A percentile compares a stretch with the other conserved stretches of the same genome.
Conservation (phyloP, 1,140 invertebrate genomes). For the Drosophila kikkawai region DNA sequence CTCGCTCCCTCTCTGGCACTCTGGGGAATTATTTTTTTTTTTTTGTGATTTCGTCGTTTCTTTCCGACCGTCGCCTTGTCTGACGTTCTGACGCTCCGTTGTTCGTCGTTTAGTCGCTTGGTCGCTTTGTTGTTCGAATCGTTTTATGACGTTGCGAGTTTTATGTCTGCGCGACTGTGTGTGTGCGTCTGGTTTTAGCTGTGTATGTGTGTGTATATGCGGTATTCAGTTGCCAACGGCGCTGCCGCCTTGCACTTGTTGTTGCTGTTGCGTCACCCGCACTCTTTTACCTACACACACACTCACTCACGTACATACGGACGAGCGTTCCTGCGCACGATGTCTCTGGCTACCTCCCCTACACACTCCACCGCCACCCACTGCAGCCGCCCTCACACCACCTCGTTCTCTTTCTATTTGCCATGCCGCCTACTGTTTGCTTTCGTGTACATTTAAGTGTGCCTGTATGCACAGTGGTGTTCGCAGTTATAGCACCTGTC, state of each 20-base stretch:
- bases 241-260: conserved; percentile 76
- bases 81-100: conserved; percentile 19
- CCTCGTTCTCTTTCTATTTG: conserved; percentile 30
- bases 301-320: conserved; percentile 6
- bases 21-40: conserved; percentile 72
- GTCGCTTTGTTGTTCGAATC: conserved; percentile 69
- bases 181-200: conserved; percentile 18
- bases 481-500: conserved; percentile 15
- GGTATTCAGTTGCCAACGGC: conserved; percentile 76
- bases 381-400: conserved; percentile 8
- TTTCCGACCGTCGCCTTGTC: conserved; percentile 12
- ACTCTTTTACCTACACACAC: conserved; percentile 45
- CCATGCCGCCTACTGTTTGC: conserved; percentile 58
- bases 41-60: conserved; percentile 18
- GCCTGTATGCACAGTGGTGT: conserved; percentile 14
- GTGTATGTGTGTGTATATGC: conserved; percentile 24
- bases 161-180: conserved; percentile 58
- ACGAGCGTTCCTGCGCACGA: conserved; percentile 38
- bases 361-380: conserved; percentile 12
- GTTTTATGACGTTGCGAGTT: conserved; percentile 80
- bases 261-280: conserved; percentile 82
- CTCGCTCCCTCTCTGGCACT: background rate
- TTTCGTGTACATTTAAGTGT: conserved; percentile 38
- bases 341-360: conserved; percentile 40
- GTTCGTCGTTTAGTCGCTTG: conserved; percentile 45